A percentile compares a stretch with the other conserved stretches of the same genome.
phyloP scores from a whole-genome alignment of 2,888 invertebrate genomes.

The Caradrina kadenii region DNA sequence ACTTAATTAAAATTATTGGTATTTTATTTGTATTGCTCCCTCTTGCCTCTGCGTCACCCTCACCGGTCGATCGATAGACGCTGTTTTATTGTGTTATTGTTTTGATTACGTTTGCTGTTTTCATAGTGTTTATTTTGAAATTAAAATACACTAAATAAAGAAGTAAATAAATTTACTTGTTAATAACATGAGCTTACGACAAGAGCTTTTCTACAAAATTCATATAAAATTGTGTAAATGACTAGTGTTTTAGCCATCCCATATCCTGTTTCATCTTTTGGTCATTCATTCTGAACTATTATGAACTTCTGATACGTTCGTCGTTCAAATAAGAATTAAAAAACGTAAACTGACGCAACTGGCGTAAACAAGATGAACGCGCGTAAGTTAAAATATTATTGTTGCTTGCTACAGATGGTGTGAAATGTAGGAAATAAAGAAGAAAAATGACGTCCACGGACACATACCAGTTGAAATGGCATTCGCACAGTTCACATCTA shows the following conservation, averaged over 20 bases:
- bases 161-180: slow-evolving; percentile 5
- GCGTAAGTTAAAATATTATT: slow-evolving; percentile 26
- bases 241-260: slow-evolving; percentile 5
- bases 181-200: not conserved
- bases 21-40: slow-evolving; percentile 6
- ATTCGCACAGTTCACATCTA: slow-evolving; percentile 95
- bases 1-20: not conserved
- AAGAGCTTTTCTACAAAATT: not conserved
- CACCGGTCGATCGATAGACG: slow-evolving; percentile 14
- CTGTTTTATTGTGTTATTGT: slow-evolving; percentile 28
- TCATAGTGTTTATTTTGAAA: not conserved
- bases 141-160: not conserved
- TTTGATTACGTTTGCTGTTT: slow-evolving; percentile 20
- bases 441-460: slow-evolving; percentile 90
- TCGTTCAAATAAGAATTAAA: not conserved
- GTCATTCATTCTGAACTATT: slow-evolving; percentile 23
- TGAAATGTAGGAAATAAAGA: slow-evolving; percentile 58
- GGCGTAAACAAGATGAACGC: slow-evolving; percentile 29
- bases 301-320: slow-evolving; percentile 1
- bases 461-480: slow-evolving; percentile 97
- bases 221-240: slow-evolving; percentile 17
- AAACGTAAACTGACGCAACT: not conserved
- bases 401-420: slow-evolving; percentile 54
- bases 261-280: slow-evolving; percentile 18
- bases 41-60: not conserved